A percentile compares a stretch with the other conserved stretches of the same genome.
phyloP scores from a whole-genome alignment of 1,140 invertebrate species.

The Asobara japonica region DNA sequence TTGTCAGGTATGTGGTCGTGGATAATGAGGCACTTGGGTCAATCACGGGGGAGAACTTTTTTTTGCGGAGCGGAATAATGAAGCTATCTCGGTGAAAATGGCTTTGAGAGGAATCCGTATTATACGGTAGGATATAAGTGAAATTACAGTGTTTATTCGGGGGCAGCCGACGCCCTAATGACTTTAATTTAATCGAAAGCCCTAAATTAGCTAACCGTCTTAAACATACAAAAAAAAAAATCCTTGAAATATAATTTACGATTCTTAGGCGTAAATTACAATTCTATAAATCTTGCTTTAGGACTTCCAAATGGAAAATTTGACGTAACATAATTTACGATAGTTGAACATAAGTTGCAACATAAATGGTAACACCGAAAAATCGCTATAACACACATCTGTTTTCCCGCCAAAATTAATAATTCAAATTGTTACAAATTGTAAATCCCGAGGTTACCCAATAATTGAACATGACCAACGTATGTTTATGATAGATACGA shows the following conservation, averaged over 20 bases:
- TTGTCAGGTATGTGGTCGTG: background rate
- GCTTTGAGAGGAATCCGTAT: background rate
- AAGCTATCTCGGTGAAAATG: background rate
- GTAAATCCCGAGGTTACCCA: background rate
- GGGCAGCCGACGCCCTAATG: too few relatives aligned
- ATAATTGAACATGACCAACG: constrained; percentile 14
- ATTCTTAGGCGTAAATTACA: too few relatives aligned
- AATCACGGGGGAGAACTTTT: background rate
- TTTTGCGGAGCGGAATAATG: background rate
- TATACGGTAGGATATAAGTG: background rate
- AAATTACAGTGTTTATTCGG: too few relatives aligned
- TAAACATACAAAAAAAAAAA: too few relatives aligned
- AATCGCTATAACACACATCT: too few relatives aligned
- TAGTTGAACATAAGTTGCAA: too few relatives aligned
- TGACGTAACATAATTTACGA: too few relatives aligned
- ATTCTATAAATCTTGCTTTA: too few relatives aligned
- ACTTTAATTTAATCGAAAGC: too few relatives aligned
- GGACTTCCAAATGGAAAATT: too few relatives aligned
- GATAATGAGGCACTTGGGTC: constrained; percentile 6
- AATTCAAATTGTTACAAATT: background rate
- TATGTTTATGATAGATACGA: background rate
- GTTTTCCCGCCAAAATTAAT: background rate
- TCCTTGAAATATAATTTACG: too few relatives aligned
- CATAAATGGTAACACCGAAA: background rate
- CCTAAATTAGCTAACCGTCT: too few relatives aligned